Evolutionary conservation across 2,888 invertebrate species (phyloP).

Genomic region (Elmis aenea): DNA sequence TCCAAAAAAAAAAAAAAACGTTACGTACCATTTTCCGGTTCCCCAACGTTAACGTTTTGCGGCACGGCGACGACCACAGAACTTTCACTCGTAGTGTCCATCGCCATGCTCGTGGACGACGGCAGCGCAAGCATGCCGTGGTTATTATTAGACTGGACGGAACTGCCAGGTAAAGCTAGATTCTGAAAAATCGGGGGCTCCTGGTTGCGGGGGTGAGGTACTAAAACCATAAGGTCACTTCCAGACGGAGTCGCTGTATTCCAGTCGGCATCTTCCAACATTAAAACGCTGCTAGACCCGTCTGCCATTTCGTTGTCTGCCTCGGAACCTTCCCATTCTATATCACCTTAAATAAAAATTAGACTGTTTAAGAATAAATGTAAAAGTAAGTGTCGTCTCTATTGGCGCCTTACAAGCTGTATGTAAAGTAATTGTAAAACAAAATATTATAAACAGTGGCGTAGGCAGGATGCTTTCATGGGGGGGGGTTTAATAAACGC

Average conservation of each 20-base stretch:
- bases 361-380: too few species aligned
- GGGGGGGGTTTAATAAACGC: too few species aligned
- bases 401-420: too few species aligned
- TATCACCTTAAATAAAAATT: constrained; percentile 52
- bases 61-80: constrained; percentile 33
- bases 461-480: too few species aligned
- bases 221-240: constrained; percentile 19
- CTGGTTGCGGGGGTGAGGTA: constrained; percentile 19
- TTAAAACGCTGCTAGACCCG: constrained; percentile 41
- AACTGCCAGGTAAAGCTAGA: constrained; percentile 18
- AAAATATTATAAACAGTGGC: too few species aligned
- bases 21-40: constrained; percentile 9
- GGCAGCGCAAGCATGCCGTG: constrained; percentile 20
- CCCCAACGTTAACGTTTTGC: constrained; percentile 12
- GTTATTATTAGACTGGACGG: constrained; percentile 7
- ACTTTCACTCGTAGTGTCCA: constrained; percentile 8
- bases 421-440: too few species aligned
- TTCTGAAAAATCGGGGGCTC: constrained; percentile 14
- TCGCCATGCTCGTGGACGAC: constrained; percentile 17
- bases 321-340: constrained; percentile 72
- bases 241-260: constrained; percentile 19
- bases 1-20: constrained; percentile 1
- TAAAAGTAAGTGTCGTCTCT: too few species aligned
- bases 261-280: constrained; percentile 39
- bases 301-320: constrained; percentile 51